Conservation (phyloP, 2,113 vertebrate species). For the Ginglymostoma cirratum region DNA sequence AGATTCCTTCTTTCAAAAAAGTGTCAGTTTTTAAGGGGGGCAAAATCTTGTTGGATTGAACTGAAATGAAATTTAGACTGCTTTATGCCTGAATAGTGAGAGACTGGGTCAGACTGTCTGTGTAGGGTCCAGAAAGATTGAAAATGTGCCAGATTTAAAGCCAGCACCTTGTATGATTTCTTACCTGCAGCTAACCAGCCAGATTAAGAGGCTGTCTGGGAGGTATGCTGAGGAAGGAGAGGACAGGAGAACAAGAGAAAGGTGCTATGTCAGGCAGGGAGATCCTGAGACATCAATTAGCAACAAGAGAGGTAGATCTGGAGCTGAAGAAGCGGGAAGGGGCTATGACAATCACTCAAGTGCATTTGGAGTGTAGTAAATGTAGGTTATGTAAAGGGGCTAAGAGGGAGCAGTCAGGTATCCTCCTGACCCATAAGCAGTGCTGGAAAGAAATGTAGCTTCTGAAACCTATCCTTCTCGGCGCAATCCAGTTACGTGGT, state of each 20-base stretch:
- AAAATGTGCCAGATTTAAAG: background rate
- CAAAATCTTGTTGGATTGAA: background rate
- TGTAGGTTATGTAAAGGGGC: background rate
- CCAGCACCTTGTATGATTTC: background rate
- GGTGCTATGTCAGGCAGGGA: too few species aligned
- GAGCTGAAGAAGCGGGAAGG: background rate
- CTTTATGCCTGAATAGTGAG: background rate
- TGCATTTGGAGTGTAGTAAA: background rate
- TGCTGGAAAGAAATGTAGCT: background rate
- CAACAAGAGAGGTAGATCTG: background rate
- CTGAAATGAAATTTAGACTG: background rate
- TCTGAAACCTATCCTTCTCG: background rate
- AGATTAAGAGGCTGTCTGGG: background rate
- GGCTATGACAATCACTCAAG: background rate
- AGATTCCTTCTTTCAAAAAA: background rate
- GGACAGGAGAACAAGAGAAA: background rate
- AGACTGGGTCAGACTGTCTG: too few species aligned
- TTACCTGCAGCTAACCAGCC: background rate
- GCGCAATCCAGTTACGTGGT: background rate
- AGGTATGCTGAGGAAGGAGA: background rate
- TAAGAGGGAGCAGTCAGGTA: background rate
- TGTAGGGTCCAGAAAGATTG: background rate
- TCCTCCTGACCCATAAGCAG: background rate
- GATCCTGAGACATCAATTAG: background rate
- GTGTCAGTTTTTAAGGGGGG: background rate